Percentiles rank a stretch among this genome's conserved stretches.
Evolutionary conservation across 2,888 invertebrate species (phyloP).

Genomic region (Parapristionchus giblindavisi): DNA sequence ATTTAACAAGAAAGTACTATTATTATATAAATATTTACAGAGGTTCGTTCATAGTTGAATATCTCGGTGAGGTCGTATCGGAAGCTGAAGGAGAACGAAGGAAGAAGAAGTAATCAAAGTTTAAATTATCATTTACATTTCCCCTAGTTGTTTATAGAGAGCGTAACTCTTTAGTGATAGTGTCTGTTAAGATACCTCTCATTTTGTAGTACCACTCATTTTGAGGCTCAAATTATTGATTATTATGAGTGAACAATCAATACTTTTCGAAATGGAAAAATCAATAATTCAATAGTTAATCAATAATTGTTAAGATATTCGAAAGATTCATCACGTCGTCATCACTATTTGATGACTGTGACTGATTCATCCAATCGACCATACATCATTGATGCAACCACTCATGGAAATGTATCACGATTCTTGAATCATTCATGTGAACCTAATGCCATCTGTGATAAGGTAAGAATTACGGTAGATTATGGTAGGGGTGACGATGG

Average conservation of each 20-base stretch:
- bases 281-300: background rate
- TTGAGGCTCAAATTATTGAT: too few relatives aligned
- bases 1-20: background rate
- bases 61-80: conserved; percentile 95
- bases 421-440: conserved; percentile 99
- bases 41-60: conserved; percentile 95
- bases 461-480: conserved; percentile 73
- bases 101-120: conserved; percentile 19
- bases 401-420: conserved; percentile 91
- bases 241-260: too few relatives aligned
- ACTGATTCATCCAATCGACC: conserved; percentile 14
- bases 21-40: conserved; percentile 73
- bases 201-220: background rate
- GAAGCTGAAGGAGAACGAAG: conserved; percentile 85
- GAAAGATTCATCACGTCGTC: conserved; percentile 33
- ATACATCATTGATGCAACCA: conserved; percentile 91
- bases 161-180: background rate
- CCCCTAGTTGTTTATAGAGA: background rate
- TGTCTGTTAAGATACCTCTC: background rate
- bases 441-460: conserved; percentile 97
- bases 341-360: conserved; percentile 61
- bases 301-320: conserved; percentile 16
- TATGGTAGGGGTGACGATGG: too few relatives aligned
- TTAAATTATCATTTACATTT: background rate
- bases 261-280: too few relatives aligned